Conservation (phyloP, 2,888 invertebrate species). For the Nymphalis polychloros region DNA sequence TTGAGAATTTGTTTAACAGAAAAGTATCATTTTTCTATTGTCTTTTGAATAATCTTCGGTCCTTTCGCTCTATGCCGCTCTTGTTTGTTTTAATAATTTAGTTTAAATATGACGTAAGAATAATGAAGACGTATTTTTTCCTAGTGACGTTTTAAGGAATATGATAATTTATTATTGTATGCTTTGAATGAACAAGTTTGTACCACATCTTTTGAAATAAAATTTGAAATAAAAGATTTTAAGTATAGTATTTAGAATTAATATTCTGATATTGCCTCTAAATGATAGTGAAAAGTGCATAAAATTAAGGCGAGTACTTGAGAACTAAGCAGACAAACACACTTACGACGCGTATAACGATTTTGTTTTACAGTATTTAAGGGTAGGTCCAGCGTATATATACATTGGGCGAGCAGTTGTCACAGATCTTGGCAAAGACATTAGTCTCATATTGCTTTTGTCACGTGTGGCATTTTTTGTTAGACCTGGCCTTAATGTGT, state of each 20-base stretch:
- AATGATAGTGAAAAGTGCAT: too few relatives aligned
- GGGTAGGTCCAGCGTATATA: constrained; percentile 38
- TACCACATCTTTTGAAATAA: too few relatives aligned
- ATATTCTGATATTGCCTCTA: too few relatives aligned
- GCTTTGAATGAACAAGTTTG: too few relatives aligned
- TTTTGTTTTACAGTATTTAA: not conserved
- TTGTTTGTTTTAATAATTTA: constrained; percentile 51
- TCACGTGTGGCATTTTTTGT: constrained; percentile 67
- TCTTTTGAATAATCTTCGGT: constrained; percentile 51
- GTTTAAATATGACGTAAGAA: constrained; percentile 43
- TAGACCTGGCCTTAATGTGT: constrained; percentile 52
- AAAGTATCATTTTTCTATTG: constrained; percentile 66
- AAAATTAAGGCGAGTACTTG: too few relatives aligned
- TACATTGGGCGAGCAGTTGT: constrained; percentile 37
- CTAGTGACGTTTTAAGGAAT: not conserved
- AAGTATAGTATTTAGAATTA: too few relatives aligned
- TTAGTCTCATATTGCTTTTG: constrained; percentile 63
- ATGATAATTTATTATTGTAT: too few relatives aligned
- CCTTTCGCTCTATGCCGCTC: constrained; percentile 56
- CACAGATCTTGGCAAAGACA: constrained; percentile 52
- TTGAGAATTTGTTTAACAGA: constrained; percentile 54
- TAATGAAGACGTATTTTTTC: constrained; percentile 44
- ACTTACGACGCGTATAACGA: too few relatives aligned
- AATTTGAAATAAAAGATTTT: too few relatives aligned
- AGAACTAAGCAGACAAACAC: too few relatives aligned